phyloP scores from a whole-genome alignment of 2,888 invertebrate genomes.

The Neuroscelio doddi region DNA sequence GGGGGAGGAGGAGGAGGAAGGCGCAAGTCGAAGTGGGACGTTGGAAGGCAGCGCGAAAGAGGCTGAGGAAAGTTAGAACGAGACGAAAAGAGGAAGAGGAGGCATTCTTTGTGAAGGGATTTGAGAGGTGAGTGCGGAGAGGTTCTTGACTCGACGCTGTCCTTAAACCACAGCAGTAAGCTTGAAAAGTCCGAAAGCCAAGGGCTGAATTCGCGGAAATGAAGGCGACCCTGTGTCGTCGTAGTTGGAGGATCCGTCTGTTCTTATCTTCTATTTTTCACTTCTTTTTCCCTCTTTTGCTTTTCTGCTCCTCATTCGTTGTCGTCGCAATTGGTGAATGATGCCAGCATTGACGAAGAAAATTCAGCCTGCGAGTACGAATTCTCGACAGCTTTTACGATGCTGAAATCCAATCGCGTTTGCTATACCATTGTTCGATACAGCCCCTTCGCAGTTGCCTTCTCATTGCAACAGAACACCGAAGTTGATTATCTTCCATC shows the following conservation, averaged over 20 bases:
- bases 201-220: conserved; percentile 60
- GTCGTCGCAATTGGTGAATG: conserved; percentile 42
- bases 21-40: conserved; percentile 18
- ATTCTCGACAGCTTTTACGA: conserved; percentile 40
- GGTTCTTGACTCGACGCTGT: conserved; percentile 61
- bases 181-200: conserved; percentile 61
- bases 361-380: conserved; percentile 34
- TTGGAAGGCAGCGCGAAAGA: not conserved
- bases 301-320: conserved; percentile 42
- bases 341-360: conserved; percentile 35
- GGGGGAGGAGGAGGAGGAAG: conserved; percentile 16
- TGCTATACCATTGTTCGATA: conserved; percentile 42
- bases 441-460: conserved; percentile 36
- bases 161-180: conserved; percentile 61
- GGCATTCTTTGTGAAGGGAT: conserved; percentile 64
- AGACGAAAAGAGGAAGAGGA: conserved; percentile 35
- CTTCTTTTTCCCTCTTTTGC: conserved; percentile 18
- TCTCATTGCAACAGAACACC: conserved; percentile 19
- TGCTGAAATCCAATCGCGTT: conserved; percentile 40
- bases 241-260: conserved; percentile 14
- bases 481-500: conserved; percentile 42
- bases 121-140: conserved; percentile 55
- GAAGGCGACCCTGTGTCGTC: conserved; percentile 51
- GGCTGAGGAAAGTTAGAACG: conserved; percentile 2
- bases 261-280: conserved; percentile 19